Conservation (phyloP, 2,797 vertebrate species). For the Microchirus variegatus region DNA sequence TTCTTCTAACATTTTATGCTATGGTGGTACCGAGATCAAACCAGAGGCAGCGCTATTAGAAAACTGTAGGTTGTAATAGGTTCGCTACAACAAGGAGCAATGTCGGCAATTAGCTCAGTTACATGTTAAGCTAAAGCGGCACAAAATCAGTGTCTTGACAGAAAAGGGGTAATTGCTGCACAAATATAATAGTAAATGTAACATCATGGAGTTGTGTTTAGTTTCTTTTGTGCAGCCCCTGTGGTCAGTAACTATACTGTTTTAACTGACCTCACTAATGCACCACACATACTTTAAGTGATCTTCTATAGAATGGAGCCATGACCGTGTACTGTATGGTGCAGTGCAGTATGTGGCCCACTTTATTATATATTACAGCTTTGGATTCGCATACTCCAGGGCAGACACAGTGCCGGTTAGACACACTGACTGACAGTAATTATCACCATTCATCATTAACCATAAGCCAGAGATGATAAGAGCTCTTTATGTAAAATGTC, state of each 20-base stretch:
- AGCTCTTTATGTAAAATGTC: slow-evolving; percentile 63
- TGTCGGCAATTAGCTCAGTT: neutral
- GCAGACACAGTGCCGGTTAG: slow-evolving; percentile 16
- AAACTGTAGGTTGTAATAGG: neutral
- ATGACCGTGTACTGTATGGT: neutral
- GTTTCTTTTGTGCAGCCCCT: neutral
- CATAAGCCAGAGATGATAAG: slow-evolving; percentile 51
- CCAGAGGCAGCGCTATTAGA: neutral
- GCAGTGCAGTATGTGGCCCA: neutral
- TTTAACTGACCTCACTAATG: neutral
- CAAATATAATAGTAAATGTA: neutral
- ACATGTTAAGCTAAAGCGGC: neutral
- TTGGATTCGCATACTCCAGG: slow-evolving; percentile 14
- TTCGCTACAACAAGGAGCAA: neutral
- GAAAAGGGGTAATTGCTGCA: neutral
- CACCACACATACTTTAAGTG: neutral
- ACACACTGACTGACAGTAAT: slow-evolving; percentile 60
- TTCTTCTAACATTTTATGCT: neutral
- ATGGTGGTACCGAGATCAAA: neutral
- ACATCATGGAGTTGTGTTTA: neutral
- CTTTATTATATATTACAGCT: slow-evolving; percentile 12
- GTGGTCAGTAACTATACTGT: neutral
- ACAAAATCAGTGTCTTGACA: neutral
- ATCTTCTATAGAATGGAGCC: slow-evolving; percentile 1
- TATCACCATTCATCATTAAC: slow-evolving; percentile 66